phyloP scores from a whole-genome alignment of 1,140 invertebrate species.

The Drosophila quadrilineata region DNA sequence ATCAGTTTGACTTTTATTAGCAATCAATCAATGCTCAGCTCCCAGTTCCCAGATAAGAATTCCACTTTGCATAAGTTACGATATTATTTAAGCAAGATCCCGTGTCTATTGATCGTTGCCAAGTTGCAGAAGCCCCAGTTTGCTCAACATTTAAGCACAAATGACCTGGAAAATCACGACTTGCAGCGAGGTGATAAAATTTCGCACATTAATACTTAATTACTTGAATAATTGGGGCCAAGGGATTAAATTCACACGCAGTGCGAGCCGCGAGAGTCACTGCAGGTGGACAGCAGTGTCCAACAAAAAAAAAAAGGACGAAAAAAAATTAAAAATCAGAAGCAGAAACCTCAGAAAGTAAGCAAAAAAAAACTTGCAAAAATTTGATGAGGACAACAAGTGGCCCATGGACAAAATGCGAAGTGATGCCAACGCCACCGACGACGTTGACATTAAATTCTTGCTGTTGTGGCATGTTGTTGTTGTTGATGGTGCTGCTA shows the following conservation, averaged over 20 bases:
- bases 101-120: no score
- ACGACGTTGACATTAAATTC: constrained; percentile 73
- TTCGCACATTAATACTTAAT: constrained; percentile 80
- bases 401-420: constrained; percentile 36
- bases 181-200: constrained; percentile 69
- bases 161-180: constrained; percentile 73
- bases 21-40: constrained; percentile 23
- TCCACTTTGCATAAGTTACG: no score
- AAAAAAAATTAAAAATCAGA: constrained; percentile 16
- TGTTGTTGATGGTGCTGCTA: constrained; percentile 34
- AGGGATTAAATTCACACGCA: constrained; percentile 72
- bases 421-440: constrained; percentile 77
- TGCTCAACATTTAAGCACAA: constrained; percentile 61
- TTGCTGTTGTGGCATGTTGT: constrained; percentile 17
- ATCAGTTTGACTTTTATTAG: constrained; percentile 33
- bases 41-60: no score
- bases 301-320: constrained; percentile 22
- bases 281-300: constrained; percentile 60
- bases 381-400: constrained; percentile 19
- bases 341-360: constrained; percentile 15
- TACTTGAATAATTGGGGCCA: constrained; percentile 78
- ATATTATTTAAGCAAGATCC: no score
- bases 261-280: constrained; percentile 20
- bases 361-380: constrained; percentile 6
- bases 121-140: constrained; percentile 52